Base-by-base conservation (phyloP, 2,113 vertebrate genomes). In the Calidris pugnax region DNA sequence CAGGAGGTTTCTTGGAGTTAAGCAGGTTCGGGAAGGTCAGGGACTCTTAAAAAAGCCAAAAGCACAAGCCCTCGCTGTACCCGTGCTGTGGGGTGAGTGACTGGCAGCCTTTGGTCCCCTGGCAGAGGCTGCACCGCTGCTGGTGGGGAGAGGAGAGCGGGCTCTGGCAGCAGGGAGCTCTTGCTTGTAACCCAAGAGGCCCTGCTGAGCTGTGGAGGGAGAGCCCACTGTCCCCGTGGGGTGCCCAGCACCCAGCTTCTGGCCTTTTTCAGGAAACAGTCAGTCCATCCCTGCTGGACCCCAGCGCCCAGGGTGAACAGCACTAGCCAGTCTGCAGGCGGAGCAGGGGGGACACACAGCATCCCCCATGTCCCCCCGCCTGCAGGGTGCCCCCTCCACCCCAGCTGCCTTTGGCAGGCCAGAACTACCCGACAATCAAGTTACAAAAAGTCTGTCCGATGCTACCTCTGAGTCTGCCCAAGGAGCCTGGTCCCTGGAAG, bases 381-480 rank as follows among this genome's bases (percentile, higher is more conserved):
- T 53, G 50, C 85, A 26, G 47, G 23, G 9, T 66, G 47, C 35
- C 53, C 72, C 57, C 66, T 79, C 56, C 35, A 30, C 78, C 41
- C 80, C 81, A 21, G 27, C 60, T 21, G 66, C 88, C 89, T 59
- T 57, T 3, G 48, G 63, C 76, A 69, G 85, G 76, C 91, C n/a
- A 39, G 75, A 72, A 68, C n/a, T 71, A 6, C 1, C 4, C 8
- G 94, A 95, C 72, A 95, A 96, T 96, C 95, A 90, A 55, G 39
- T 67, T 71, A 50, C 45, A 57, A 9, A 9, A 89, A 73, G 48
- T 91, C 69, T 71, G 39, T 87, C 66, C 2, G 20, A 82, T 68
- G 68, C 96, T 97, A 97, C 97, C 97, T 97, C 97, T 57, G 96
- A 50, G 30, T 19, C 81, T 90, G 82, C 94, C 90, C 55, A 0